A percentile compares a stretch with the other conserved stretches of the same genome.
Conservation (phyloP, 2,888 invertebrate genomes). For the Patella caerulea region DNA sequence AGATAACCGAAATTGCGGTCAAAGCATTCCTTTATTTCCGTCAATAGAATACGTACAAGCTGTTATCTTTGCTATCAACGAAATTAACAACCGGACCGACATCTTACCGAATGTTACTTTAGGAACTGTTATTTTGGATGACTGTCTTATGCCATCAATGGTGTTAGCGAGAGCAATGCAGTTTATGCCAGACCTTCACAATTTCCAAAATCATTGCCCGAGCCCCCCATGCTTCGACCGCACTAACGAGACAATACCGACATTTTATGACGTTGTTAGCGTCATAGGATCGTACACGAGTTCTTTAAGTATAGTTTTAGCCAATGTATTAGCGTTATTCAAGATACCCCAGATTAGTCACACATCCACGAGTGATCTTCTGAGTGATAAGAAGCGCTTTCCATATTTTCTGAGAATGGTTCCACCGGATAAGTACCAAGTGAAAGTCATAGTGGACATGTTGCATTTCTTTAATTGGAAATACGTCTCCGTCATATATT, state of each 20-base stretch:
- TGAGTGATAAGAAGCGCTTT: conserved; percentile 58
- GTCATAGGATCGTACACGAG: conserved; percentile 62
- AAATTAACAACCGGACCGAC: conserved; percentile 42
- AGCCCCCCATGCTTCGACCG: background rate
- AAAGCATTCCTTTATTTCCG: conserved; percentile 29
- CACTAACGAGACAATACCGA: conserved; percentile 15
- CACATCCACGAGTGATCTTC: conserved; percentile 55
- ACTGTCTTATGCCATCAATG: conserved; percentile 45
- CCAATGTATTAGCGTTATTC: conserved; percentile 57
- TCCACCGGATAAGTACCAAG: conserved; percentile 62
- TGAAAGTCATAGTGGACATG: conserved; percentile 52
- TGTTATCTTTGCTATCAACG: conserved; percentile 45
- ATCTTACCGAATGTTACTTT: conserved; percentile 45
- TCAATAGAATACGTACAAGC: conserved; percentile 46
- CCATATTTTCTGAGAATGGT: conserved; percentile 64
- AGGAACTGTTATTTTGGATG: conserved; percentile 50
- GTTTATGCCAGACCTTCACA: conserved; percentile 44
- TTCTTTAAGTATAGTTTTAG: conserved; percentile 55
- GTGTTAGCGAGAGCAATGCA: conserved; percentile 50
- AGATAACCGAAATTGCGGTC: conserved; percentile 34
- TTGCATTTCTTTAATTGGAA: conserved; percentile 78
- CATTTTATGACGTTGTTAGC: conserved; percentile 57
- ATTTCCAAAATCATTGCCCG: background rate
- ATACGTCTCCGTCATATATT: conserved; percentile 83
- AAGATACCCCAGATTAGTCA: conserved; percentile 61